Percentiles rank a stretch among this genome's conserved stretches.
Evolutionary conservation across 2,797 vertebrate genomes (phyloP).

Genomic region (Pantherophis vulpinus): DNA sequence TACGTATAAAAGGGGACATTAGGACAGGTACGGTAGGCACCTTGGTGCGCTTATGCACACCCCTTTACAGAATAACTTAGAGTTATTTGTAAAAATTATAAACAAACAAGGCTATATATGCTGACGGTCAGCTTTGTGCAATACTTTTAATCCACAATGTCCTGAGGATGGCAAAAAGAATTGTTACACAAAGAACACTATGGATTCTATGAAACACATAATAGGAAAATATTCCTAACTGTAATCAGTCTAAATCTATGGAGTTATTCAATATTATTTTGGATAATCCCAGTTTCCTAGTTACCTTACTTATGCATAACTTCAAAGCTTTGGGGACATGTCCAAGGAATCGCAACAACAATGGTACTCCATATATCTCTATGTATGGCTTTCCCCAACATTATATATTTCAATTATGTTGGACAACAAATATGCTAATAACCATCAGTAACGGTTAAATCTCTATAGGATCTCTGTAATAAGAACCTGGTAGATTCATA

Average conservation of each 20-base stretch:
- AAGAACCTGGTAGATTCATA: not conserved
- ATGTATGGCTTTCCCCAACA: not conserved
- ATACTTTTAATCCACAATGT: not conserved
- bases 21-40: too few relatives aligned
- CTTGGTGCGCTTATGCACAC: too few relatives aligned
- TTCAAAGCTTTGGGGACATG: not conserved
- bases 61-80: too few relatives aligned
- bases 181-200: not conserved
- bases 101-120: not conserved
- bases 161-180: constrained; percentile 7
- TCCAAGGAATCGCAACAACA: not conserved
- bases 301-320: constrained; percentile 36
- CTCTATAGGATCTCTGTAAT: not conserved
- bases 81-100: too few relatives aligned
- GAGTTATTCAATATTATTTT: not conserved
- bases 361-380: not conserved
- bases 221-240: not conserved
- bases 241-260: not conserved
- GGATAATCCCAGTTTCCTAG: not conserved
- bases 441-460: not conserved
- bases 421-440: not conserved
- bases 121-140: not conserved
- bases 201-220: not conserved
- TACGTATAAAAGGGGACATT: too few relatives aligned
- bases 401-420: not conserved